These are phyloP conservation scores for Myxocyprinus asiaticus DNA, from an alignment of 2,113 vertebrate species.

Conservation along the genomic window DNA sequence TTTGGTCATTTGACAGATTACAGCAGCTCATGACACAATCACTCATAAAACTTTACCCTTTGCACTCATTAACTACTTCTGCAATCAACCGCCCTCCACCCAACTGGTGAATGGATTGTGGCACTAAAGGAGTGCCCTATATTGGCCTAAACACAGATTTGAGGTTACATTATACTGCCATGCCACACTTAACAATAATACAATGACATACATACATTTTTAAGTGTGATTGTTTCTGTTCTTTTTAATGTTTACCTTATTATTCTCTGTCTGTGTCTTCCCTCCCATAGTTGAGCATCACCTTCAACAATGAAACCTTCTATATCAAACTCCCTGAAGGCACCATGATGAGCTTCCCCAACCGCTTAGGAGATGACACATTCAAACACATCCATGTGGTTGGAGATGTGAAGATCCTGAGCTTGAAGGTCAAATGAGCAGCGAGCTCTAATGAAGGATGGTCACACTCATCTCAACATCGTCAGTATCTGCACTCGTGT, in stretches of 20 bases:
- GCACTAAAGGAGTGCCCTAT: too few species aligned
- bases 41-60: too few species aligned
- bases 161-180: too few species aligned
- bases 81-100: too few species aligned
- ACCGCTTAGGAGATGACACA: constrained; percentile 71
- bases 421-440: constrained; percentile 71
- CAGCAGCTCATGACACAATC: too few species aligned
- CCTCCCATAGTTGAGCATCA: constrained; percentile 69
- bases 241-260: not conserved
- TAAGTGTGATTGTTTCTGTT: not conserved
- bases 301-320: constrained; percentile 68
- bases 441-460: not conserved
- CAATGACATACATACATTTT: too few species aligned
- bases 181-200: too few species aligned
- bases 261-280: not conserved
- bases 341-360: constrained; percentile 70
- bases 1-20: too few species aligned
- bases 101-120: too few species aligned
- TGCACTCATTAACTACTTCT: too few species aligned
- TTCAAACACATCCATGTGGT: constrained; percentile 65
- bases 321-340: constrained; percentile 73
- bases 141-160: too few species aligned
- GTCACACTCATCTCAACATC: not conserved
- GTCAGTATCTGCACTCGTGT: too few species aligned
- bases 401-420: constrained; percentile 63